Evolutionary conservation across 2,888 invertebrate species (phyloP).

Genomic region (Oxystoma pomonae): DNA sequence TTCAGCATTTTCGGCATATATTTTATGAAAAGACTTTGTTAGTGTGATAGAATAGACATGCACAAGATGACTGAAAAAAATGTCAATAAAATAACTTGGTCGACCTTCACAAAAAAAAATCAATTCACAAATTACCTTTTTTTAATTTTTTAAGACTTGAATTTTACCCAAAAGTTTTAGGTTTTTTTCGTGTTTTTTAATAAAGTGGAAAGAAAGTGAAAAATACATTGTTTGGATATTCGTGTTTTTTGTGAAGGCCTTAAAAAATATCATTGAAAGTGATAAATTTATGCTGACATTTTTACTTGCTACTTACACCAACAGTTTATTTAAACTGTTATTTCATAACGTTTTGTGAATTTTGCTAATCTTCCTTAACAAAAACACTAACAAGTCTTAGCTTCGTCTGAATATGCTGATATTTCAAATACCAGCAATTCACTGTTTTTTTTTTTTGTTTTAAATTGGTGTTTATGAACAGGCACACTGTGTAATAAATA

Average conservation of each 20-base stretch:
- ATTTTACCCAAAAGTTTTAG: no score
- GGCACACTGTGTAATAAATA: neutral
- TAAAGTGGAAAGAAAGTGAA: no score
- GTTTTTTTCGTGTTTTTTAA: no score
- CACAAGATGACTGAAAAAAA: slow-evolving; percentile 14
- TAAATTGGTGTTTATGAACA: neutral
- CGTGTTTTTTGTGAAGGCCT: no score
- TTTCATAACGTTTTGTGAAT: slow-evolving; percentile 19
- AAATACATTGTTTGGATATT: no score
- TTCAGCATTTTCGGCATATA: no score
- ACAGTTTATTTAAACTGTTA: slow-evolving; percentile 5
- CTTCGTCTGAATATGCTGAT: slow-evolving; percentile 39
- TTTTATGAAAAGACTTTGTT: slow-evolving; percentile 24
- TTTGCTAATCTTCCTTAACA: slow-evolving; percentile 40
- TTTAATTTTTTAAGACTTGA: no score
- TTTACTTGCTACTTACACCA: neutral
- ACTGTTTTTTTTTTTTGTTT: slow-evolving; percentile 24
- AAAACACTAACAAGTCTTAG: slow-evolving; percentile 38
- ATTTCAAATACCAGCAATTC: slow-evolving; percentile 46
- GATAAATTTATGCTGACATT: neutral
- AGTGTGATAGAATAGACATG: slow-evolving; percentile 19
- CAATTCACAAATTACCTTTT: no score
- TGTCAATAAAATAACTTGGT: slow-evolving; percentile 16
- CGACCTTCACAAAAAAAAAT: no score
- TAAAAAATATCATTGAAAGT: no score